phyloP scores from a whole-genome alignment of 1,140 invertebrate genomes.

The Atta colombica region DNA sequence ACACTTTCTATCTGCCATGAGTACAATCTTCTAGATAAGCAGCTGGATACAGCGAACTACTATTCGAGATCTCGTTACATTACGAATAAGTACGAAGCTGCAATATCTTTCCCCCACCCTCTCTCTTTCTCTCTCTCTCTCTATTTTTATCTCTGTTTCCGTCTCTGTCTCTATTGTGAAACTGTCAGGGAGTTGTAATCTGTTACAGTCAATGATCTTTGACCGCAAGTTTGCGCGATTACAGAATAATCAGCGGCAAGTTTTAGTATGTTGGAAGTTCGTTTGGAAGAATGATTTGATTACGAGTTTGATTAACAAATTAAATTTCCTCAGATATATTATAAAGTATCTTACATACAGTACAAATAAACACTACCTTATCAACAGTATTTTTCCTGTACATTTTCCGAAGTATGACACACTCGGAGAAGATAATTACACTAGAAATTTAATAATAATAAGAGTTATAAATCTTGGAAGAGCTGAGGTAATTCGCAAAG shows the following conservation, averaged over 20 bases:
- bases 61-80: conserved; percentile 45
- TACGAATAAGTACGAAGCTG: conserved; percentile 4
- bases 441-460: neutral
- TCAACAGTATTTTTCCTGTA: neutral
- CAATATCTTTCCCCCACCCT: neutral
- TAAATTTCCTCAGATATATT: neutral
- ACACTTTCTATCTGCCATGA: conserved; percentile 50
- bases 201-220: conserved; percentile 50
- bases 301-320: neutral
- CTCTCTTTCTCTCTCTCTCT: no score
- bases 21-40: conserved; percentile 29
- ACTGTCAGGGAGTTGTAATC: neutral
- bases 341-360: neutral
- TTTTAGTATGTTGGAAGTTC: neutral
- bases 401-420: neutral
- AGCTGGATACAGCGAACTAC: conserved; percentile 17
- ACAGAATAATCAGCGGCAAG: conserved; percentile 7
- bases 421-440: neutral
- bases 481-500: neutral
- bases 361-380: neutral
- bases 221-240: conserved; percentile 51
- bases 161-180: conserved; percentile 1
- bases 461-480: neutral
- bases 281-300: neutral
- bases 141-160: no score